Evolutionary conservation across 92 coral and sea anemone genomes (phyloP).

Genomic region (Scolanthus callimorphus): DNA sequence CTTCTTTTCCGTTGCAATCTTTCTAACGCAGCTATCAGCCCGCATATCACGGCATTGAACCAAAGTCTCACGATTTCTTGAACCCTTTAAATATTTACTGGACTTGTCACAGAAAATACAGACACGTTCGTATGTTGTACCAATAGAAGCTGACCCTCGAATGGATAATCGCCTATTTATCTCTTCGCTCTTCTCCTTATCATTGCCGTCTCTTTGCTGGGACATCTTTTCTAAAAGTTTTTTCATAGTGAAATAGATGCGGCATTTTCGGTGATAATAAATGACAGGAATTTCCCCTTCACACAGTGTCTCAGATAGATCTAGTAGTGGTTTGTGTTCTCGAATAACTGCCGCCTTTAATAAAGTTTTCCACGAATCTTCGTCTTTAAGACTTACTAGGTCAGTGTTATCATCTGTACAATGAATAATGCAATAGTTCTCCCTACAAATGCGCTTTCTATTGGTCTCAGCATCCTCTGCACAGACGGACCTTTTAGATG

Average conservation of each 20-base stretch:
- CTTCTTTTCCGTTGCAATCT: constrained; percentile 19
- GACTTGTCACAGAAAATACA: constrained; percentile 52
- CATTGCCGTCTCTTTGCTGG: constrained; percentile 10
- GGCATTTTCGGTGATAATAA: constrained; percentile 48
- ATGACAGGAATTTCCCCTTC: constrained; percentile 29
- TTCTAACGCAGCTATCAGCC: constrained; percentile 24
- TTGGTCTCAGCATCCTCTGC: constrained; percentile 15
- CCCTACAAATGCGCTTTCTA: constrained; percentile 25
- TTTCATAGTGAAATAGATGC: constrained; percentile 51
- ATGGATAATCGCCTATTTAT: constrained; percentile 29
- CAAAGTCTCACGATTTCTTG: constrained; percentile 43
- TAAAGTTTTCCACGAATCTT: constrained; percentile 51
- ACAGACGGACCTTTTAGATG: constrained; percentile 30
- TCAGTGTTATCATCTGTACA: constrained; percentile 38
- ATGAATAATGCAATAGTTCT: constrained; percentile 30
- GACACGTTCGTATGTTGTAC: constrained; percentile 27
- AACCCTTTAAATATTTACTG: constrained; percentile 33
- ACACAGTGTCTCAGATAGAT: constrained; percentile 10
- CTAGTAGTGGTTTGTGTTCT: constrained; percentile 30
- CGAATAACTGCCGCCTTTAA: constrained; percentile 44
- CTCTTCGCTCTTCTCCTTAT: constrained; percentile 9
- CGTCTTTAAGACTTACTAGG: constrained; percentile 27
- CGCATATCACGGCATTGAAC: constrained; percentile 43
- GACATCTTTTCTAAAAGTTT: constrained; percentile 34
- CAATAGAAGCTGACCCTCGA: constrained; percentile 27